Base-by-base conservation (phyloP, 2,113 vertebrate species). In the Accipiter virgatus region DNA sequence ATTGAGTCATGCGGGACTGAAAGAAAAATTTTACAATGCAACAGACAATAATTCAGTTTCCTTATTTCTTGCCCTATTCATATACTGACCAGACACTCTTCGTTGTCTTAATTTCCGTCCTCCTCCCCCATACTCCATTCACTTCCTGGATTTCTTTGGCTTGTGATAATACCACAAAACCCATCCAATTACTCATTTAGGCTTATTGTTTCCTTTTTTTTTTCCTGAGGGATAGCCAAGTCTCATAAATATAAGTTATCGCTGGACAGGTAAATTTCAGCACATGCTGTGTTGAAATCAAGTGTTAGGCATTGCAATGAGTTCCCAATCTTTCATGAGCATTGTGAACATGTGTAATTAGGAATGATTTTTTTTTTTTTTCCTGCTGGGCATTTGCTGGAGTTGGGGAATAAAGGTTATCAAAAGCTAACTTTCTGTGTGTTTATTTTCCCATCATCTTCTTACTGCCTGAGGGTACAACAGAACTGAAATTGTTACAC, bases 101-200 rank as follows among this genome's bases (percentile, higher is more conserved):
- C 0, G 1, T 59, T 61, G 3, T 90, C 59, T 58, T 70, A 15
- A 82, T 93, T 95, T 95, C 91, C 2, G 0, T 8, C 62, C 73
- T 87, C 34, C 31, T 89, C 22, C 43, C 11, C 27, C 17, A 25
- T 71, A 36, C 34, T 61, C 61, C 17, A 38, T 61, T 81, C 1
- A 9, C 40, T 87, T 97, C 86, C 84, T 79, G 70, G 91, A 61
- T 93, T 78, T 95, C 36, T 78, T 85, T 88, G 61, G 45, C 86
- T 94, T 68, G 16, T 16, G 67, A 16, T 81, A 78, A 74, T 23
- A 75, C 52, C 31, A 78, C 12, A 75, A 45, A 81, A 7, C 10
- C 13, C 25, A 18, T 77, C 23, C 7, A 4, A 65, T 93, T 87
- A 42, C 50, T 96, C 62, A 53, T 75, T 91, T 63, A 71, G 65